A percentile compares a stretch with the other conserved stretches of the same genome.
phyloP scores from a whole-genome alignment of 2,888 invertebrate genomes.

The Ashinkailepas kermadecensis region DNA sequence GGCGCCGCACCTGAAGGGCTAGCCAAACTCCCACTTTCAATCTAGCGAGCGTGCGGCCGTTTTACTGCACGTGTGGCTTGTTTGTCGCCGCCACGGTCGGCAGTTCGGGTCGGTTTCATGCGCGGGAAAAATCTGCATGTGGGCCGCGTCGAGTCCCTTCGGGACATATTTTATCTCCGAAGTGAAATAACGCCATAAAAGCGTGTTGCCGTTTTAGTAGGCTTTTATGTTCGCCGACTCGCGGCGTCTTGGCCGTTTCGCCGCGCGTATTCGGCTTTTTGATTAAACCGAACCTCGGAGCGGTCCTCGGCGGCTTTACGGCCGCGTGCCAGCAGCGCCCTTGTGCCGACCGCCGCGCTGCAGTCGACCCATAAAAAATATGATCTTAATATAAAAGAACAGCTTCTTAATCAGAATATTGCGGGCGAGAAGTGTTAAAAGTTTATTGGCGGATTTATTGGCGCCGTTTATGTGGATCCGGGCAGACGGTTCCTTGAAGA shows the following conservation, averaged over 20 bases:
- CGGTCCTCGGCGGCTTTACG: neutral
- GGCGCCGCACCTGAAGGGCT: no score
- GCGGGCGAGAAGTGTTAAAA: neutral
- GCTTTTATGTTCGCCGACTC: neutral
- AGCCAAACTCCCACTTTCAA: no score
- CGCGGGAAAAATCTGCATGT: slow-evolving; percentile 1
- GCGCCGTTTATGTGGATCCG: neutral
- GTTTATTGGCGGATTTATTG: slow-evolving; percentile 7
- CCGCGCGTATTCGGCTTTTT: slow-evolving; percentile 9
- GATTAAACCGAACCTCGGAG: slow-evolving; percentile 5
- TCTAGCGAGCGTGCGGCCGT: neutral
- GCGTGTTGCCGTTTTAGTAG: slow-evolving; percentile 16
- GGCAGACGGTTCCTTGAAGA: neutral
- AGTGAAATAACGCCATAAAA: slow-evolving; percentile 20
- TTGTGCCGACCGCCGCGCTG: no score
- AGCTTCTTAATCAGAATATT: slow-evolving; percentile 22
- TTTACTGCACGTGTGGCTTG: neutral
- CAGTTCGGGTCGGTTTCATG: neutral
- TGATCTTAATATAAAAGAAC: slow-evolving; percentile 19
- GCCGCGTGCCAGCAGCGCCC: neutral
- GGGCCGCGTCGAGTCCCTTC: neutral
- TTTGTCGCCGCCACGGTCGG: neutral
- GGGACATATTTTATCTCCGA: slow-evolving; percentile 10
- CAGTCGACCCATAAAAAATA: slow-evolving; percentile 1
- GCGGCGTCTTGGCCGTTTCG: slow-evolving; percentile 20